Evolutionary conservation across 2,888 invertebrate species (phyloP), one percentile per base, ranked within the genome.

Genomic region (Clepsis dumicolana): DNA sequence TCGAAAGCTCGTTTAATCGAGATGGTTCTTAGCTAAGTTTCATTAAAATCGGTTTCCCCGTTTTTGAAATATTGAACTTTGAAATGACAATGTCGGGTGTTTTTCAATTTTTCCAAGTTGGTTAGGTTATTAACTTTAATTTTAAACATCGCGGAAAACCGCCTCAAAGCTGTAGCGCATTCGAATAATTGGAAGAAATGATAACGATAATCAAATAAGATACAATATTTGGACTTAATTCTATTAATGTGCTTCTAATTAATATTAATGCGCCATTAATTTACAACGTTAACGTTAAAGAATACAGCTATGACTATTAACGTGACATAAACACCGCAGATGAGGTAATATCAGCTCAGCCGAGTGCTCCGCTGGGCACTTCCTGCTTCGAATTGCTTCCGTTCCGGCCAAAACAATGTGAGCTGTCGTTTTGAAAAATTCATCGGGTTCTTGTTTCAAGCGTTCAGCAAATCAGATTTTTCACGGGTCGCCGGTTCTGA

Each of bases 341-440:
- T 88, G 86, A 86, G 85, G 82, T 85, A 85, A 88, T 75, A 83
- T 85, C 79, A 75, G 74, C 66, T 85, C 79, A 75, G 74, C 66
- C 79, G 81, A 84, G 81, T 80, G 87, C 76, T 81, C 76, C 79
- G 78, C 76, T 76, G 73, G 74, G 71, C 77, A 79, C 82, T 91
- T 92, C 90, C 90, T 85, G 83, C 75, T 82, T 78, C 73, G 76
- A 85, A 89, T 88, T 80, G 77, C 80, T 89, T 91, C 91, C 90
- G 86, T 89, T 91, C 91, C 90, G 86, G 80, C 72, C 38, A 70
- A 24, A 76, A 82, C 78, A 78, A 76, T 77, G 70, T 68, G 71
- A 41, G 56, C 59, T 14, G 41, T 62, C 32, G 38, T 61, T 76
- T 73, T 64, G 71, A 70, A 73, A 74, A 75, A 72, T 70, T 68